phyloP scores from a whole-genome alignment of 2,113 vertebrate genomes.

The Setophaga petechia region DNA sequence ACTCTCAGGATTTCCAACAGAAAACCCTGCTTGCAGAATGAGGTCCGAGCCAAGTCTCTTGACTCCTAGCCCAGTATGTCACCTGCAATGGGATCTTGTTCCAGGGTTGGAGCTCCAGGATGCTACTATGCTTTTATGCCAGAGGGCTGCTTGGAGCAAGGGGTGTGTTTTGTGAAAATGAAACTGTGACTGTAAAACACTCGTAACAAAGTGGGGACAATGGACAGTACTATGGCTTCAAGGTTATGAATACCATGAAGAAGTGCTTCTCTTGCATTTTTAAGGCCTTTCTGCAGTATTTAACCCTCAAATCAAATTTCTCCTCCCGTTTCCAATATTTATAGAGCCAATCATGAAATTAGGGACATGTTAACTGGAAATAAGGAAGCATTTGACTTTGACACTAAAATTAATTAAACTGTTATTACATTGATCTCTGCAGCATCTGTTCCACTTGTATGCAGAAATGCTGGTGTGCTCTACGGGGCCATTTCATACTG shows the following conservation, averaged over 20 bases:
- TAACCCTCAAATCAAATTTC: neutral
- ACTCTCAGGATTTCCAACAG: neutral
- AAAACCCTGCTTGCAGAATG: neutral
- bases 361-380: neutral
- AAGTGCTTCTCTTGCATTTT: neutral
- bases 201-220: neutral
- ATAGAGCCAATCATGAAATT: conserved; percentile 7
- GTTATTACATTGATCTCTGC: conserved; percentile 37
- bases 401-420: conserved; percentile 60
- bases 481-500: neutral
- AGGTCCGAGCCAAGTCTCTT: neutral
- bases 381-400: conserved; percentile 50
- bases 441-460: conserved; percentile 53
- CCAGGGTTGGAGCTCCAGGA: neutral
- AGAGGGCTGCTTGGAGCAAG: neutral
- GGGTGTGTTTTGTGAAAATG: neutral
- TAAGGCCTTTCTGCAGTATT: neutral
- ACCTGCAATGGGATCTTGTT: neutral
- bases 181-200: neutral
- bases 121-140: neutral
- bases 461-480: neutral
- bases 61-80: neutral
- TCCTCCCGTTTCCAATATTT: neutral
- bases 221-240: neutral
- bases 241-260: neutral